These are phyloP conservation scores for Melanotaenia maccullochi DNA, from an alignment of 2,797 vertebrate genomes.

Conservation along the genomic window DNA sequence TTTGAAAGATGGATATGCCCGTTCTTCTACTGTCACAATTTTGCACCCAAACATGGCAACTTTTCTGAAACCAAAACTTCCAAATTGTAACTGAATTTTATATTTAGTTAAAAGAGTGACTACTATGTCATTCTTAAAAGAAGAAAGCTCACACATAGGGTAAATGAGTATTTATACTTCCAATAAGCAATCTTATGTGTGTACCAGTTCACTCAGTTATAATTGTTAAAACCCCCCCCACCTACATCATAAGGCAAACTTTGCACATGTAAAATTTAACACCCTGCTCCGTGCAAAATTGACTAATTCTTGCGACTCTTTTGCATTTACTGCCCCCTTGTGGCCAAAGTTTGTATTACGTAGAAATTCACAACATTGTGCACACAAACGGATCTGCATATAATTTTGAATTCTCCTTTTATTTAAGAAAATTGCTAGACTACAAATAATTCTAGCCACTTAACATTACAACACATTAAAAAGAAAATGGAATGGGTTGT, in stretches of 20 bases:
- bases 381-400: neutral
- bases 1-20: neutral
- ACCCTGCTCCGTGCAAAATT: neutral
- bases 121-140: neutral
- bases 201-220: neutral
- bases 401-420: neutral
- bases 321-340: constrained; percentile 18
- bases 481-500: neutral
- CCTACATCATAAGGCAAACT: neutral
- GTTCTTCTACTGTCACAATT: neutral
- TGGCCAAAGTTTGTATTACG: neutral
- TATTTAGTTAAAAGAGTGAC: neutral
- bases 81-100: neutral
- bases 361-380: neutral
- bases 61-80: neutral
- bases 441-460: neutral
- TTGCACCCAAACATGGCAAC: neutral
- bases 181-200: too few relatives aligned
- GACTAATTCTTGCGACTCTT: neutral
- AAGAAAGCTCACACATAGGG: too few relatives aligned
- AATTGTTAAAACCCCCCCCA: neutral
- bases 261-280: neutral
- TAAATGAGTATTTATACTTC: too few relatives aligned
- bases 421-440: constrained; percentile 1
- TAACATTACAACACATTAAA: neutral